These are phyloP conservation scores for Caenorhabditis sulstoni DNA, from an alignment of 2,888 invertebrate species.

Conservation along the genomic window DNA sequence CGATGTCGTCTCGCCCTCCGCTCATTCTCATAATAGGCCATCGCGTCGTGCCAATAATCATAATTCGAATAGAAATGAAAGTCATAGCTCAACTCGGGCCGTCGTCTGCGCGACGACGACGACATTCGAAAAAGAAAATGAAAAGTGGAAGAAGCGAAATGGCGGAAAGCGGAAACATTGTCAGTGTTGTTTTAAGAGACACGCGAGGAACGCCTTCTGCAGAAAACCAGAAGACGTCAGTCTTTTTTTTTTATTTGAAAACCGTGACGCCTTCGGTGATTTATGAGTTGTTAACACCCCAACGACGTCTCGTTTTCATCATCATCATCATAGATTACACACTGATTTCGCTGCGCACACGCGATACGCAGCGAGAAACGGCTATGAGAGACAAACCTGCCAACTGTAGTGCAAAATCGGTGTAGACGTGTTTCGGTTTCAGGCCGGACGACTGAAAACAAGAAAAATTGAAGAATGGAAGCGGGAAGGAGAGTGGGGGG, in stretches of 20 bases:
- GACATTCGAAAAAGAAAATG: no score
- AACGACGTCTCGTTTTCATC: not conserved
- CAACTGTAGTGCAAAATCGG: slow-evolving; percentile 45
- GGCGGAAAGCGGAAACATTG: no score
- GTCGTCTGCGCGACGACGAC: not conserved
- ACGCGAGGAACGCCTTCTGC: no score
- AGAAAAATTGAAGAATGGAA: no score
- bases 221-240: no score
- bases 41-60: slow-evolving; percentile 43
- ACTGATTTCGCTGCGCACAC: no score
- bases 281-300: not conserved
- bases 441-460: not conserved
- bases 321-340: no score
- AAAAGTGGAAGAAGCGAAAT: no score
- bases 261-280: not conserved
- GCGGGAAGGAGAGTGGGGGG: no score
- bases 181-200: no score
- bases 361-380: not conserved
- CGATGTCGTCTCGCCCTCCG: slow-evolving; percentile 23
- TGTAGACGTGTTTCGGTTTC: slow-evolving; percentile 21
- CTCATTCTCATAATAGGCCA: slow-evolving; percentile 43
- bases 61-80: slow-evolving; percentile 58
- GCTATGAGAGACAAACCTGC: slow-evolving; percentile 22
- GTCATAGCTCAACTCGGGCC: slow-evolving; percentile 25
- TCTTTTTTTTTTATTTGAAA: not conserved